phyloP scores from a whole-genome alignment of 2,797 vertebrate genomes.

The Vireo griseus region DNA sequence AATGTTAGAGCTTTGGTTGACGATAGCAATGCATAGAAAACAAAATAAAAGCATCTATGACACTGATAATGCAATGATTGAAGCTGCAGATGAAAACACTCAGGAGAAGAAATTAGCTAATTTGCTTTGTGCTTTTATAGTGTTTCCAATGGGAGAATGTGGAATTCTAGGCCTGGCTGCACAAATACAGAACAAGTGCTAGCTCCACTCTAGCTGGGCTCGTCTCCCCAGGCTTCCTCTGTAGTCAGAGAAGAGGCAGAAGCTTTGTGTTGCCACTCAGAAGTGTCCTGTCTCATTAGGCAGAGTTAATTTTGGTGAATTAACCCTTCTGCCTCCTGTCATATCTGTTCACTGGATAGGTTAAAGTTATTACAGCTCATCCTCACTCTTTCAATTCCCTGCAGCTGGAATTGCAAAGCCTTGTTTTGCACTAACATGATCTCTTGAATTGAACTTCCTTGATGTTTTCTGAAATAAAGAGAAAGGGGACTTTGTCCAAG shows the following conservation, averaged over 20 bases:
- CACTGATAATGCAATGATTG: not conserved
- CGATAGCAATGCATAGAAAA: not conserved
- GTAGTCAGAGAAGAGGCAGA: not conserved
- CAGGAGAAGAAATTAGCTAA: not conserved
- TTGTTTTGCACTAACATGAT: not conserved
- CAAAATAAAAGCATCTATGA: not conserved
- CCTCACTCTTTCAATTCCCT: not conserved
- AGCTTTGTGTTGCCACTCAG: not conserved
- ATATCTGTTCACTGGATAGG: not conserved
- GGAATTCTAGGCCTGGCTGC: not conserved
- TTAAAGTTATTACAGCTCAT: not conserved
- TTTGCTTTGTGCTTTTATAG: not conserved
- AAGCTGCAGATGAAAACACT: not conserved
- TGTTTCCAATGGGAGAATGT: not conserved
- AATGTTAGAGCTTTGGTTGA: not conserved
- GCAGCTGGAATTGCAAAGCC: not conserved
- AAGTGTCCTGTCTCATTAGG: not conserved
- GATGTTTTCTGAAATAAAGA: not conserved
- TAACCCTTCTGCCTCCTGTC: not conserved
- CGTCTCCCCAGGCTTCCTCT: not conserved
- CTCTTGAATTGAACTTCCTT: not conserved
- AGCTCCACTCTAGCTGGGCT: accelerated
- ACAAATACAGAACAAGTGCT: not conserved
- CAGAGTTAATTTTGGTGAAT: not conserved
- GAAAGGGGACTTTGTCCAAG: not conserved